These are phyloP conservation scores for Nesidiocoris tenuis DNA, from an alignment of 2,888 invertebrate species.

Conservation along the genomic window DNA sequence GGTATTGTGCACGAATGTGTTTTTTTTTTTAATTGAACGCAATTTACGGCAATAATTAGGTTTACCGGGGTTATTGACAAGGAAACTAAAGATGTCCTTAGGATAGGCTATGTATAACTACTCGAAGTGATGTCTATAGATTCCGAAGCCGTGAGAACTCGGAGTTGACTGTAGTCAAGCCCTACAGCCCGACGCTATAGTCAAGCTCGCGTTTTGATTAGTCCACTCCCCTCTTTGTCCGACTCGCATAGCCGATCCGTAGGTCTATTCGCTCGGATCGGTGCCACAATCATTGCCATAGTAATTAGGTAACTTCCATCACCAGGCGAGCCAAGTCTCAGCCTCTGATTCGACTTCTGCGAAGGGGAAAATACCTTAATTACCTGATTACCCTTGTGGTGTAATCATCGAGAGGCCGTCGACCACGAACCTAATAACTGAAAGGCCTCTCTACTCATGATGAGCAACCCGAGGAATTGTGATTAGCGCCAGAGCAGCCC, in stretches of 20 bases:
- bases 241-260: background rate
- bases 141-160: too few relatives aligned
- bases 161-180: too few relatives aligned
- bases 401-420: conserved; percentile 39
- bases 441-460: conserved; percentile 3
- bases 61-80: too few relatives aligned
- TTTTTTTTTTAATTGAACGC: too few relatives aligned
- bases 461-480: conserved; percentile 27
- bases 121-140: too few relatives aligned
- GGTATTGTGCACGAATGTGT: too few relatives aligned
- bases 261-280: background rate
- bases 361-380: conserved; percentile 36
- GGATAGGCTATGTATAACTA: too few relatives aligned
- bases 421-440: conserved; percentile 43
- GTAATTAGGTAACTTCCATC: background rate
- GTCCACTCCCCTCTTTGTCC: background rate
- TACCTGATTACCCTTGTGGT: conserved; percentile 42
- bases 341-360: conserved; percentile 11
- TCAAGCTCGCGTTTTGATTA: background rate
- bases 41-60: too few relatives aligned
- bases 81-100: too few relatives aligned
- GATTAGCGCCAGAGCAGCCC: conserved; percentile 19
- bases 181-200: too few relatives aligned
- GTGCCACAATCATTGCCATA: background rate
- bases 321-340: background rate